Evolutionary conservation across 1,140 invertebrate species (phyloP), one percentile per base, ranked within the genome.

Genomic region (Atopsyche davidsoni): DNA sequence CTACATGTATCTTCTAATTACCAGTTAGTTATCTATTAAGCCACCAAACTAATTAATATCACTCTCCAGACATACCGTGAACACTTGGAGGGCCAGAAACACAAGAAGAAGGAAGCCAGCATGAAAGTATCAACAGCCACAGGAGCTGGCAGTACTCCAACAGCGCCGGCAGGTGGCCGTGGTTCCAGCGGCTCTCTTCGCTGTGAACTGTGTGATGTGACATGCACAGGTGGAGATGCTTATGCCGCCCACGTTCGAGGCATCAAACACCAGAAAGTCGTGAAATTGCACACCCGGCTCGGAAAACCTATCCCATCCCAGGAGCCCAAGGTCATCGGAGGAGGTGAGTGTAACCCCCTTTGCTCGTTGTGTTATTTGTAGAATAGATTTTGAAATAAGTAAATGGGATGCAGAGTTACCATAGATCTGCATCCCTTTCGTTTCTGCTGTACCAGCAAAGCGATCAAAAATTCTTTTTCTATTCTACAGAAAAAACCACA

Each of bases 231-330:
- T 40, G 87, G 89, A 38, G 96, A 98, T 77, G 93, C 96, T 0
- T 99, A 98, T 75, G 92, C 93, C 24, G 94, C 96, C 23, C 96
- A 99, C 75, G 92, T 98, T 57, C 80, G 94, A 50, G 96, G 96
- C 39, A 87, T 93, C 46, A 98, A 98, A 68, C 96, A 99, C 78
- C 92, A 96, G 68, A 98, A 98, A 73, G 92, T 95, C 3, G 85
- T 98, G 3, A 95, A 97, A 62, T 74, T 98, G 36, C 94, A 98
- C 64, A 95, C 92, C 23, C 95, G 94, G 73, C 78, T 98, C 10
- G 95, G 96, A 22, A 98, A 98, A 68, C 93, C 94, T 1, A 96
- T 99, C 62, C 96, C 95, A 4, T 90, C 90, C 19, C 85, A 89
- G 22, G 92, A 95, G 69, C 92, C 93, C n/a, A 90, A 89, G 51